Evolutionary conservation across 2,797 vertebrate genomes (phyloP).

Genomic region (Cossypha polioptera): DNA sequence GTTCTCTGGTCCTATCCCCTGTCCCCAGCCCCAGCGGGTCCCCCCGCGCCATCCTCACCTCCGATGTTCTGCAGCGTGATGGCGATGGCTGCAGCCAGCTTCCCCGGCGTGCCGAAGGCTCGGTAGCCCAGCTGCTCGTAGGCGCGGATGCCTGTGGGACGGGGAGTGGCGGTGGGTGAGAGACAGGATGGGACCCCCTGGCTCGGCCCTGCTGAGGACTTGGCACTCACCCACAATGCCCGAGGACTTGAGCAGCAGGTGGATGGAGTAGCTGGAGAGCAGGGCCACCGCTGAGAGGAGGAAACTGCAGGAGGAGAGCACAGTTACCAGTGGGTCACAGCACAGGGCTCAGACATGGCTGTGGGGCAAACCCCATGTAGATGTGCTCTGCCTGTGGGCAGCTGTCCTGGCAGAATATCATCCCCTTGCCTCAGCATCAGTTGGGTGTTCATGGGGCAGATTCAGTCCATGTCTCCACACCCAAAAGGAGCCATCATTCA

Average conservation of each 20-base stretch:
- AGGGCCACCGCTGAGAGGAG: conserved; percentile 89
- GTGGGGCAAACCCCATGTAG: rapidly evolving
- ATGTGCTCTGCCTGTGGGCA: neutral
- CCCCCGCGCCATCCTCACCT: neutral
- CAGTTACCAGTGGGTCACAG: neutral
- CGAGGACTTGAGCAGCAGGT: conserved; percentile 92
- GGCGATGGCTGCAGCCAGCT: conserved; percentile 1
- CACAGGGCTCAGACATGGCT: neutral
- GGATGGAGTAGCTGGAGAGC: conserved; percentile 94
- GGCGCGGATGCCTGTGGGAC: neutral
- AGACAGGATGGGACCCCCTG: neutral
- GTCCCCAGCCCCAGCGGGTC: rapidly evolving
- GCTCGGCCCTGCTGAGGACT: neutral
- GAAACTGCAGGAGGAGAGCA: conserved; percentile 77
- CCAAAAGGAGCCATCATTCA: rapidly evolving
- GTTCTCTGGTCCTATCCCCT: neutral
- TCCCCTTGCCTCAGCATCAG: neutral
- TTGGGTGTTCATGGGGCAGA: rapidly evolving
- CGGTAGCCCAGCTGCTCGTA: conserved; percentile 8
- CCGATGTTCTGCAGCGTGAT: neutral
- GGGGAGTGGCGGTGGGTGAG: neutral
- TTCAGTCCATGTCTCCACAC: neutral
- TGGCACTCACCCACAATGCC: conserved; percentile 90
- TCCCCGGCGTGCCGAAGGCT: neutral
- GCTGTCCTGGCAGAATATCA: neutral